A percentile compares a stretch with the other conserved stretches of the same genome.
Conservation (phyloP, 2,888 invertebrate genomes). For the Orgyia antiqua region DNA sequence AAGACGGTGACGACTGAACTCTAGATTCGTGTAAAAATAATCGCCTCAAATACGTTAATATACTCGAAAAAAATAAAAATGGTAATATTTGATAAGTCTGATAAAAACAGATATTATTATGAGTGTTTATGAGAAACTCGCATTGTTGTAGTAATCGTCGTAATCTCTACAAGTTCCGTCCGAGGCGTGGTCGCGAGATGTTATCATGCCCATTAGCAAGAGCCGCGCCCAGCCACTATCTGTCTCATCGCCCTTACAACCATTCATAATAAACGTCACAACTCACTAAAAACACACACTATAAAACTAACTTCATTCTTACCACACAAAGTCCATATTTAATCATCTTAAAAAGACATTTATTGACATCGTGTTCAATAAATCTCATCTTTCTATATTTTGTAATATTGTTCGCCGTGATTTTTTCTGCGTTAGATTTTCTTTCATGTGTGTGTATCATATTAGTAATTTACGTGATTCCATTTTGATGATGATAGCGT, state of each 20-base stretch:
- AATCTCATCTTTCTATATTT: constrained; percentile 39
- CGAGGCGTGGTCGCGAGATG: constrained; percentile 69
- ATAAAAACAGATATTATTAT: constrained; percentile 30
- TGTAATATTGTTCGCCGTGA: constrained; percentile 39
- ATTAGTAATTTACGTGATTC: constrained; percentile 66
- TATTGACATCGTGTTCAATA: constrained; percentile 14
- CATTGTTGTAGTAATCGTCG: constrained; percentile 19
- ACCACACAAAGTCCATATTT: constrained; percentile 23
- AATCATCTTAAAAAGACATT: constrained; percentile 2
- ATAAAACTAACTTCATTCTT: constrained; percentile 22
- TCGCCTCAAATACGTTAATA: too few relatives aligned
- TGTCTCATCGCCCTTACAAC: constrained; percentile 46
- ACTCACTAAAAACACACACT: constrained; percentile 11
- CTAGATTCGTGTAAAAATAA: too few relatives aligned
- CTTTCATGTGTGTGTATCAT: constrained; percentile 39
- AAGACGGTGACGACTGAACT: too few relatives aligned
- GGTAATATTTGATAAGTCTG: constrained; percentile 12
- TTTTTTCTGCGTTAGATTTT: constrained; percentile 46
- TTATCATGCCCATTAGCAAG: constrained; percentile 71
- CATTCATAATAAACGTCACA: constrained; percentile 41
- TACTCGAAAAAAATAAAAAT: too few relatives aligned
- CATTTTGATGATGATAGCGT: constrained; percentile 56
- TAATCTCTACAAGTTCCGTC: constrained; percentile 22
- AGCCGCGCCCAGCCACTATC: constrained; percentile 67
- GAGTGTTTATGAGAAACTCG: constrained; percentile 22